Base-by-base conservation (phyloP, 2,888 invertebrate genomes). In the Xylota sylvarum region DNA sequence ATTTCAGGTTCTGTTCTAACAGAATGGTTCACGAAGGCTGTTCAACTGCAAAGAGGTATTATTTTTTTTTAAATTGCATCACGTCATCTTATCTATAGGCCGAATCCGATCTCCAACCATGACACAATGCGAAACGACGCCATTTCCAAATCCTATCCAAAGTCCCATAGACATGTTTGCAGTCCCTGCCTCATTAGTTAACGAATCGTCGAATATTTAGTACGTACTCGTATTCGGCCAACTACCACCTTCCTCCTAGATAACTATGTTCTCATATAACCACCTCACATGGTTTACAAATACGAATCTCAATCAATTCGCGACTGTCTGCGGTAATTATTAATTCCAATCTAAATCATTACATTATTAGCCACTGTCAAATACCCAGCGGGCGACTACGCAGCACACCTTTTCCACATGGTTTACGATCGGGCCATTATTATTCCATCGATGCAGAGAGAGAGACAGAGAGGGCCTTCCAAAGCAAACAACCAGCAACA, bases 291-390 rank as follows among this genome's bases (percentile, higher is more conserved):
- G 32, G 27, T 12, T 0, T n/a, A n/a, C 46, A 19, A 17, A 30
- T 43, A 46, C 48, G 58, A 82, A 62, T 62, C 43, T 48, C 76
- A 74, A 86, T 82, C 77, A 77, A 82, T 82, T 73, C 64, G 69
- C 78, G 88, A 81, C 88, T 88, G 89, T 88, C 88, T 87, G 85
- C 86, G 81, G 84, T 88, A 89, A 89, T 89, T 89, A 88, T 89
- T 89, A 89, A 89, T 88, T 87, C 88, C 83, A 88, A 88, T 84
- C 86, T 89, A 84, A 89, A 89, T 89, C 89, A 89, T 89, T 88
- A 88, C 89, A 88, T 89, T 89, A 89, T 89, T 89, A 88, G 88
- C 88, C 88, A 88, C 89, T 89, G 89, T 89, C 89, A 89, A 89
- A 89, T 88, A 88, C 88, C 52, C 89, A 89, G 89, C 89, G 77